Percentiles rank a stretch among this genome's conserved stretches.
phyloP scores from a whole-genome alignment of 2,888 invertebrate genomes.

The Parnassius smintheus region DNA sequence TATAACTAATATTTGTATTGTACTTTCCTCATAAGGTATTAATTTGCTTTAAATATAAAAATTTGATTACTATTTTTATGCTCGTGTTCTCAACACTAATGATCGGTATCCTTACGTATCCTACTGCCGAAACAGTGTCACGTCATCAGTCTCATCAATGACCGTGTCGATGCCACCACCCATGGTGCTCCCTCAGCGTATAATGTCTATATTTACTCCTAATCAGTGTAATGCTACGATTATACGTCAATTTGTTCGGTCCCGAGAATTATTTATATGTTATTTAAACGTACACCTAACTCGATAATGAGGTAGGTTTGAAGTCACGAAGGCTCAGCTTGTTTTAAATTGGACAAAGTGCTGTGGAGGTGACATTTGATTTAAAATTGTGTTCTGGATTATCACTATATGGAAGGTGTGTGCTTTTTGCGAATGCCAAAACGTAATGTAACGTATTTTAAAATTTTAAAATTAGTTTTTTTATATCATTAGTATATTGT shows the following conservation, averaged over 20 bases:
- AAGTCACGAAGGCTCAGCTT: conserved; percentile 56
- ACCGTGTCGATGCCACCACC: conserved; percentile 38
- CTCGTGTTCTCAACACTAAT: conserved; percentile 5
- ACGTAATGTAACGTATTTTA: too few relatives aligned
- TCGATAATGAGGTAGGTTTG: conserved; percentile 72
- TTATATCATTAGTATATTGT: too few relatives aligned
- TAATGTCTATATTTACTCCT: conserved; percentile 77
- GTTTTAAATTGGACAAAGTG: conserved; percentile 38
- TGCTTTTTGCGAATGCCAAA: too few relatives aligned
- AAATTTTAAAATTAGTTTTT: too few relatives aligned
- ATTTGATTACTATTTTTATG: not conserved
- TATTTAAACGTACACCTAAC: conserved; percentile 74
- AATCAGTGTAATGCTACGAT: conserved; percentile 68
- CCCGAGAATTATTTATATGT: conserved; percentile 68
- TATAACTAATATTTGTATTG: too few relatives aligned
- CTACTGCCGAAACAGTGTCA: conserved; percentile 11
- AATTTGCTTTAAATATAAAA: not conserved
- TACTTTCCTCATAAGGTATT: too few relatives aligned
- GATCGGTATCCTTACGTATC: not conserved
- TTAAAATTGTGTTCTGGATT: not conserved
- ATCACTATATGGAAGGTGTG: too few relatives aligned
- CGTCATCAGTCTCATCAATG: conserved; percentile 29
- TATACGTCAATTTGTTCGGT: conserved; percentile 73
- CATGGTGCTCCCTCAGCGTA: conserved; percentile 34
- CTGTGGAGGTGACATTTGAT: conserved; percentile 37